These are phyloP conservation scores for Gouania willdenowi DNA, from an alignment of 2,797 vertebrate species.

Conservation along the genomic window DNA sequence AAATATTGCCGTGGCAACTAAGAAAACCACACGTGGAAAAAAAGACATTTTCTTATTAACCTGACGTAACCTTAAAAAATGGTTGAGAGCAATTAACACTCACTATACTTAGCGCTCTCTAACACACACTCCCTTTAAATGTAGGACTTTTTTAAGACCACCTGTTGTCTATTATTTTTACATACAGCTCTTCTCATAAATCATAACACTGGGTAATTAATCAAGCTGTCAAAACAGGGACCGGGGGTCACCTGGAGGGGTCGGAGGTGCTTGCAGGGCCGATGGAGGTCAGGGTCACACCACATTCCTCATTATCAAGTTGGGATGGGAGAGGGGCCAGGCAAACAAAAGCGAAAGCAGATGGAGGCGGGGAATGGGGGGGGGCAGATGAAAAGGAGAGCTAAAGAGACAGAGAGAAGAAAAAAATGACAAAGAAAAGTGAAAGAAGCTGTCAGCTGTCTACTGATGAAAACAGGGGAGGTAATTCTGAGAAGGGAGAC, in stretches of 20 bases:
- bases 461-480: constrained; percentile 73
- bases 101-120: constrained; percentile 18
- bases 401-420: constrained; percentile 79
- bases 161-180: constrained; percentile 99
- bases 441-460: constrained; percentile 81
- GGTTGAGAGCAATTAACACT: constrained; percentile 65
- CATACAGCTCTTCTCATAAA: constrained; percentile 99
- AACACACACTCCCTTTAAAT: constrained; percentile 55
- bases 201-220: constrained; percentile 99
- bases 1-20: constrained; percentile 54
- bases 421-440: constrained; percentile 86
- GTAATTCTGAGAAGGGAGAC: constrained; percentile 61
- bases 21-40: constrained; percentile 57
- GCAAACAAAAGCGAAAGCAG: constrained; percentile 92
- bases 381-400: constrained; percentile 54
- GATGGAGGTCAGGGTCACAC: constrained; percentile 99
- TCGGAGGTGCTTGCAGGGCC: constrained; percentile 93
- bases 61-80: constrained; percentile 57
- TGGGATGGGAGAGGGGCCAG: constrained; percentile 96
- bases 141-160: constrained; percentile 81
- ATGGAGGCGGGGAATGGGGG: constrained; percentile 67
- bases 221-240: constrained; percentile 99
- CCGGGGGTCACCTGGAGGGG: constrained; percentile 89
- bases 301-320: constrained; percentile 99
- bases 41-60: constrained; percentile 71